Percentiles rank a stretch among this genome's conserved stretches.
phyloP scores from a whole-genome alignment of 2,888 invertebrate genomes.

The Odontomyia ornata region DNA sequence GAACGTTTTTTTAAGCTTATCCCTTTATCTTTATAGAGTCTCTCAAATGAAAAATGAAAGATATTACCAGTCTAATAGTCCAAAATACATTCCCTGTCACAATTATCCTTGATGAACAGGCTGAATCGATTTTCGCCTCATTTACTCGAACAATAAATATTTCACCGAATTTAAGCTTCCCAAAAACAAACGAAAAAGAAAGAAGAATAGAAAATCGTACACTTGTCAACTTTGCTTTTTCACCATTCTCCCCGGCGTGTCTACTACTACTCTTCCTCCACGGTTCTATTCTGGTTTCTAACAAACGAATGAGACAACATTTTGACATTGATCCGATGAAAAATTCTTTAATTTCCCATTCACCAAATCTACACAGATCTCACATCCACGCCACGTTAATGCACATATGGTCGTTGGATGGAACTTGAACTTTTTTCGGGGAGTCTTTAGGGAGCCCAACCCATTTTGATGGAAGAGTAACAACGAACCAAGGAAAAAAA shows the following conservation, averaged over 20 bases:
- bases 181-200: no score
- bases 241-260: background rate
- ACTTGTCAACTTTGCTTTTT: background rate
- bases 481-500: background rate
- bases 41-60: no score
- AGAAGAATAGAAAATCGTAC: background rate
- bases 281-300: background rate
- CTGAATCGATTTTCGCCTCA: conserved; percentile 14
- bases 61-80: background rate
- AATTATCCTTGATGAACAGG: background rate
- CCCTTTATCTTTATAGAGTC: no score
- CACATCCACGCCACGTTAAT: background rate
- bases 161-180: background rate
- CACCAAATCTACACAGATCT: background rate
- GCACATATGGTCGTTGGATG: background rate
- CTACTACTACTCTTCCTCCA: background rate
- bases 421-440: background rate
- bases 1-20: no score
- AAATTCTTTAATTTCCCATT: conserved; percentile 38
- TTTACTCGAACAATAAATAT: background rate
- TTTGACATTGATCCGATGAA: conserved; percentile 41
- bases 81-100: background rate
- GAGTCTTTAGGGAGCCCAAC: conserved; percentile 22
- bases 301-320: conserved; percentile 14
- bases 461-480: background rate